These are phyloP conservation scores for Tyto alba DNA, from an alignment of 2,113 vertebrate genomes.

Conservation along the genomic window DNA sequence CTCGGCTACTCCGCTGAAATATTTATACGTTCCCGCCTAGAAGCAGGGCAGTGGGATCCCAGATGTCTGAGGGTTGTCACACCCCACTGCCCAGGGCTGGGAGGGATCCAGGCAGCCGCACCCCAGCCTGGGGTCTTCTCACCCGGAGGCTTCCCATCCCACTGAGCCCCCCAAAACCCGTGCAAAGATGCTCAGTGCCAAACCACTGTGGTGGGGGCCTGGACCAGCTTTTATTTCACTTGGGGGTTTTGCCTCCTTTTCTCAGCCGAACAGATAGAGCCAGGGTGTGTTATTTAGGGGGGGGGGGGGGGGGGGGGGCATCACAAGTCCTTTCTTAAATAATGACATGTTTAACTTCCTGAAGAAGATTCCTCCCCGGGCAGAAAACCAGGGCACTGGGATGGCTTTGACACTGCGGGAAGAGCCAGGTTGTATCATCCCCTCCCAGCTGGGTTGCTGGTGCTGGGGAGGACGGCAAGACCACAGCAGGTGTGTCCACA, in stretches of 20 bases:
- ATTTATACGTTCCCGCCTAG: neutral
- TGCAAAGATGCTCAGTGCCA: neutral
- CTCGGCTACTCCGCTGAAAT: neutral
- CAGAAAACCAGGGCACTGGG: neutral
- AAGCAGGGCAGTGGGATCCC: neutral
- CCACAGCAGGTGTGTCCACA: neutral
- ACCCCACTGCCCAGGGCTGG: neutral
- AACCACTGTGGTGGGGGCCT: rapidly evolving
- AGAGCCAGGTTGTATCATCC: neutral
- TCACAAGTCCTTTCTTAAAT: neutral
- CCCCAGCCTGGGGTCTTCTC: neutral
- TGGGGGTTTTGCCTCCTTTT: neutral
- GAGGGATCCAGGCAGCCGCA: neutral
- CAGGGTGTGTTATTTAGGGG: neutral
- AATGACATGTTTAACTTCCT: rapidly evolving
- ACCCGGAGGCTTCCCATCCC: neutral
- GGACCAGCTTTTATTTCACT: neutral
- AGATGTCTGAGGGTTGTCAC: neutral
- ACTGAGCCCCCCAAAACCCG: rapidly evolving
- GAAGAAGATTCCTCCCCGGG: neutral
- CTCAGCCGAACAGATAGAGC: neutral
- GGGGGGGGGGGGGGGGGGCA: too few species aligned
- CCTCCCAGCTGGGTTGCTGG: rapidly evolving
- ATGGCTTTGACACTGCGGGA: neutral
- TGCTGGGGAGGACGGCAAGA: neutral